A percentile compares a stretch with the other conserved stretches of the same genome.
phyloP scores from a whole-genome alignment of 2,888 invertebrate species.

The Oxyteleia sp. region DNA sequence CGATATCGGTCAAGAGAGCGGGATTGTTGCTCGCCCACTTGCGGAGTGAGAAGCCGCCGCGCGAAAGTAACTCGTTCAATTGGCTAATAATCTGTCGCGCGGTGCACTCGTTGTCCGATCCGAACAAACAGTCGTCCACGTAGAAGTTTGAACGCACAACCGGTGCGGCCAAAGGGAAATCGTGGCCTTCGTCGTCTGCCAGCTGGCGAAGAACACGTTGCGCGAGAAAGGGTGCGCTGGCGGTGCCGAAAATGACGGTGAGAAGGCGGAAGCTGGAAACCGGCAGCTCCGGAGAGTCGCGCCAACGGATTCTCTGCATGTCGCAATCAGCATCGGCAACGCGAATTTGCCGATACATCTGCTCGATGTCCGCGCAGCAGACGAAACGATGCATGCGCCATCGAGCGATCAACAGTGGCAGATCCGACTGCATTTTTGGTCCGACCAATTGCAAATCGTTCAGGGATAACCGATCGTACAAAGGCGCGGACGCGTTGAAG shows the following conservation, averaged over 20 bases:
- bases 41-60: not conserved
- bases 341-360: slow-evolving; percentile 1
- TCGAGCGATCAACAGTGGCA: slow-evolving; percentile 2
- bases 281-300: not conserved
- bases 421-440: slow-evolving; percentile 26
- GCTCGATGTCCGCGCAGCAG: slow-evolving; percentile 11
- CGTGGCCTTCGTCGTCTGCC: slow-evolving; percentile 1
- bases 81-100: not conserved
- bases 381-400: slow-evolving; percentile 14
- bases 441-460: slow-evolving; percentile 20
- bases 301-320: not conserved
- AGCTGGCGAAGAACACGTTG: slow-evolving; percentile 4
- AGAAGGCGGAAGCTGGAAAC: not conserved
- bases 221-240: not conserved
- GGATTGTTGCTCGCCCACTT: slow-evolving; percentile 29
- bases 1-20: not conserved
- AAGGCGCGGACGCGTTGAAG: slow-evolving; percentile 27
- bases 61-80: not conserved
- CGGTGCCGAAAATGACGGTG: slow-evolving; percentile 10
- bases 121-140: slow-evolving; percentile 35
- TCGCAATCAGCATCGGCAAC: not conserved
- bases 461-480: not conserved
- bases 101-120: slow-evolving; percentile 1
- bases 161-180: not conserved
- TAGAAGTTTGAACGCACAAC: slow-evolving; percentile 4